Conservation (phyloP, 2,888 invertebrate genomes). For the Lycophotia porphyrea region DNA sequence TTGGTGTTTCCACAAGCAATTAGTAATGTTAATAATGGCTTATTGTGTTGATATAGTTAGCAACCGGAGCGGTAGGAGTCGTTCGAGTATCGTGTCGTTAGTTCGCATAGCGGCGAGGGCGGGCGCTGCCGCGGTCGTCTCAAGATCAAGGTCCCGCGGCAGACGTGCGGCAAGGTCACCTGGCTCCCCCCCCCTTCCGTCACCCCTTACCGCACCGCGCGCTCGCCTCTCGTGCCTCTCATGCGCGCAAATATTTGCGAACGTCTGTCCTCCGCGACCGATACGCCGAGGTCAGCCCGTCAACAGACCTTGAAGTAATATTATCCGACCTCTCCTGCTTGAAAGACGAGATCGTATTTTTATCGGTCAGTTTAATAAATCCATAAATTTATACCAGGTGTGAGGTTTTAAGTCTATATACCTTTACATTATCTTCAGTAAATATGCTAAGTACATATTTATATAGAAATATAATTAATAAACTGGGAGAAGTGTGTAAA, state of each 20-base stretch:
- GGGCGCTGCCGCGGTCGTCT: constrained; percentile 86
- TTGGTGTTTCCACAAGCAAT: constrained; percentile 47
- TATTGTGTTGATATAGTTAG: constrained; percentile 67
- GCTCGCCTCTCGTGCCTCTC: constrained; percentile 75
- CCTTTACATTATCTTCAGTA: constrained; percentile 30
- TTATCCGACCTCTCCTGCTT: constrained; percentile 86
- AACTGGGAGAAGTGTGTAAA: background rate
- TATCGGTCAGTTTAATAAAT: constrained; percentile 77
- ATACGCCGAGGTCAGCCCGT: constrained; percentile 89
- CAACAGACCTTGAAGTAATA: constrained; percentile 88
- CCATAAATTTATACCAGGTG: constrained; percentile 54
- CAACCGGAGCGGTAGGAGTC: constrained; percentile 80
- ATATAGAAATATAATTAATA: background rate
- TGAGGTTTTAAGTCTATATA: constrained; percentile 30
- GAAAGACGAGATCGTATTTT: constrained; percentile 82
- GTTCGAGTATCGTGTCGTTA: constrained; percentile 70
- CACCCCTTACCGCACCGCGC: constrained; percentile 66
- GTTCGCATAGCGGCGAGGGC: constrained; percentile 73
- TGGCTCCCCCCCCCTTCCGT: constrained; percentile 66
- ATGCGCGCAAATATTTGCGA: constrained; percentile 89
- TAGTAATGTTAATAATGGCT: constrained; percentile 54
- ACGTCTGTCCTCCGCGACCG: constrained; percentile 90
- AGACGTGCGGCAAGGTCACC: constrained; percentile 88
- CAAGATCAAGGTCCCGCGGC: constrained; percentile 89
- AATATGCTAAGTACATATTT: constrained; percentile 9